These are phyloP conservation scores for Drosophila tripunctata DNA, from an alignment of 2,888 invertebrate species.

Conservation along the genomic window DNA sequence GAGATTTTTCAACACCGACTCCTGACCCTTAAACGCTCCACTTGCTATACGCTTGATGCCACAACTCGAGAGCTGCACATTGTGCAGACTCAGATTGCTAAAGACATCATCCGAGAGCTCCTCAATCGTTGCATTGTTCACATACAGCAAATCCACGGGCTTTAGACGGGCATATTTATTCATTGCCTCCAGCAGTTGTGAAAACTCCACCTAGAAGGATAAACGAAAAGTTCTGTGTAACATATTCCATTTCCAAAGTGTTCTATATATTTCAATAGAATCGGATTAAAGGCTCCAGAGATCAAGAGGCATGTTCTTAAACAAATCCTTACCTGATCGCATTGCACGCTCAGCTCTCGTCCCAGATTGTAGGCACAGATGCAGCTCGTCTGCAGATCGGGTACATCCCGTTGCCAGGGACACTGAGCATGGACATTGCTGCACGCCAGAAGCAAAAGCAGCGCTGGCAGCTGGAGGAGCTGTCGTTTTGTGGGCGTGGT, in stretches of 20 bases:
- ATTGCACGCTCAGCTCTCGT: slow-evolving; percentile 94
- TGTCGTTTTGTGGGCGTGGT: slow-evolving; percentile 47
- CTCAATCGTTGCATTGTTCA: slow-evolving; percentile 93
- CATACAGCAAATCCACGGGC: slow-evolving; percentile 92
- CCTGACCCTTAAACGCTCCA: slow-evolving; percentile 93
- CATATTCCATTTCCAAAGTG: too few species aligned
- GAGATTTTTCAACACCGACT: slow-evolving; percentile 90
- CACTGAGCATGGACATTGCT: slow-evolving; percentile 87
- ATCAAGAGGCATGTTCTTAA: too few species aligned
- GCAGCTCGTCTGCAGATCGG: slow-evolving; percentile 92
- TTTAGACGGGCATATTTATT: slow-evolving; percentile 88
- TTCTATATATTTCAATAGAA: too few species aligned
- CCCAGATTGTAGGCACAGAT: slow-evolving; percentile 94
- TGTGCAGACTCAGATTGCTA: slow-evolving; percentile 89
- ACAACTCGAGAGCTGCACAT: slow-evolving; percentile 93
- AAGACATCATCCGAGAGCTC: slow-evolving; percentile 89
- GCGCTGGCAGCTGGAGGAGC: slow-evolving; percentile 37
- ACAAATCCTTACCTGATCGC: slow-evolving; percentile 88
- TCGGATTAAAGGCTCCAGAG: too few species aligned
- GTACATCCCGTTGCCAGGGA: slow-evolving; percentile 92
- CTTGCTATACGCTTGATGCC: slow-evolving; percentile 89
- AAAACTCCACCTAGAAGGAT: slow-evolving; percentile 88
- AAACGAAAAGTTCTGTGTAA: too few species aligned
- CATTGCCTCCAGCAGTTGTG: slow-evolving; percentile 89
- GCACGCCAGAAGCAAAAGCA: slow-evolving; percentile 45